A percentile compares a stretch with the other conserved stretches of the same genome.
Conservation (phyloP, 2,113 vertebrate genomes). For the Gulo gulo region DNA sequence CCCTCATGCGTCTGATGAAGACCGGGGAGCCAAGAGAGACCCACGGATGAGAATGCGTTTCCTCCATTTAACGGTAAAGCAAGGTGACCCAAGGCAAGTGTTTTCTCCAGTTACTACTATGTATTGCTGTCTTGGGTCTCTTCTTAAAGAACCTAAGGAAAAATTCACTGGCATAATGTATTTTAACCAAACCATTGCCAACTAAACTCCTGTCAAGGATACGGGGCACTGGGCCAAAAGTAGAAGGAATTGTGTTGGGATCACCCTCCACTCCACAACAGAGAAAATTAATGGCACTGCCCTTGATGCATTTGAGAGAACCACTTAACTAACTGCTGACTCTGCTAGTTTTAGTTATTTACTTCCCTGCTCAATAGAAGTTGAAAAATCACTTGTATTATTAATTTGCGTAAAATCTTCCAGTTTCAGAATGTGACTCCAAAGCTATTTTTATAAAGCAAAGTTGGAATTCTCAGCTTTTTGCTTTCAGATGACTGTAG, state of each 20-base stretch:
- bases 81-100: too few species aligned
- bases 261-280: neutral
- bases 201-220: neutral
- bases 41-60: accelerated
- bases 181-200: slow-evolving; percentile 2
- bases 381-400: slow-evolving; percentile 65
- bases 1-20: neutral
- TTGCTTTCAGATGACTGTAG: slow-evolving; percentile 32
- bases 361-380: slow-evolving; percentile 43
- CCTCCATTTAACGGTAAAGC: neutral
- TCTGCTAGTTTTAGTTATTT: slow-evolving; percentile 7
- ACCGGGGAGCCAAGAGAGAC: neutral
- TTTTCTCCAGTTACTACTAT: neutral
- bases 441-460: slow-evolving; percentile 62
- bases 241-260: neutral
- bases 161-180: neutral
- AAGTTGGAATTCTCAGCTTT: slow-evolving; percentile 54
- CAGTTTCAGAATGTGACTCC: slow-evolving; percentile 27
- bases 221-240: neutral
- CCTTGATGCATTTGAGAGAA: neutral
- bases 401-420: slow-evolving; percentile 56
- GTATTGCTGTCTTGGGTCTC: neutral
- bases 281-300: slow-evolving; percentile 42
- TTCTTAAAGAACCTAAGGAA: neutral
- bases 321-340: neutral